Conservation (phyloP, 2,113 vertebrate species). For the Myanophis thanlyinensis region DNA sequence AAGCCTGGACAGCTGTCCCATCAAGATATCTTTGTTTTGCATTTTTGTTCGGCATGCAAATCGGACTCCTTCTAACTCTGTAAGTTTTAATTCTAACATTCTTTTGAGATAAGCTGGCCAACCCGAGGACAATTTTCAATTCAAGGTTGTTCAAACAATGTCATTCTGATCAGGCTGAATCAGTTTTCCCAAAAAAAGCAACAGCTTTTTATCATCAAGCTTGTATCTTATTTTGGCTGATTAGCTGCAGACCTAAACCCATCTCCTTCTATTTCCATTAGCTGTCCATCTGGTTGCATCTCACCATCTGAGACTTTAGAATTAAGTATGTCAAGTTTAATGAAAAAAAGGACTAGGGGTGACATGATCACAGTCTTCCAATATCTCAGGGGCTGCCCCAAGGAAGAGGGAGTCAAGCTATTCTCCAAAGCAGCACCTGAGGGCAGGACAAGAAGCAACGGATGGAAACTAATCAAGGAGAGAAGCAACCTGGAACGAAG, state of each 20-base stretch:
- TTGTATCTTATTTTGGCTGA: not conserved
- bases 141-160: not conserved
- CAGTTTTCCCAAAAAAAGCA: not conserved
- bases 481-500: no score
- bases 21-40: not conserved
- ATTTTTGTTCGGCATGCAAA: not conserved
- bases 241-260: not conserved
- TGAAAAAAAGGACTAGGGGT: no score
- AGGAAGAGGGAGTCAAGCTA: no score
- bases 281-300: not conserved
- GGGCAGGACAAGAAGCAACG: no score
- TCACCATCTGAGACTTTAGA: not conserved
- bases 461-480: no score
- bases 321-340: not conserved
- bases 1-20: not conserved
- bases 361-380: no score
- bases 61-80: not conserved
- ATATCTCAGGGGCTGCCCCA: no score
- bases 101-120: not conserved
- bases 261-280: not conserved
- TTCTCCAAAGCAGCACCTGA: no score
- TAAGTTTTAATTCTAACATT: not conserved
- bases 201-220: not conserved
- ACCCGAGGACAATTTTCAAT: not conserved
- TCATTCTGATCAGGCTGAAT: not conserved